Evolutionary conservation across 2,113 vertebrate genomes (phyloP).

Genomic region (Nothobranchius furzeri): DNA sequence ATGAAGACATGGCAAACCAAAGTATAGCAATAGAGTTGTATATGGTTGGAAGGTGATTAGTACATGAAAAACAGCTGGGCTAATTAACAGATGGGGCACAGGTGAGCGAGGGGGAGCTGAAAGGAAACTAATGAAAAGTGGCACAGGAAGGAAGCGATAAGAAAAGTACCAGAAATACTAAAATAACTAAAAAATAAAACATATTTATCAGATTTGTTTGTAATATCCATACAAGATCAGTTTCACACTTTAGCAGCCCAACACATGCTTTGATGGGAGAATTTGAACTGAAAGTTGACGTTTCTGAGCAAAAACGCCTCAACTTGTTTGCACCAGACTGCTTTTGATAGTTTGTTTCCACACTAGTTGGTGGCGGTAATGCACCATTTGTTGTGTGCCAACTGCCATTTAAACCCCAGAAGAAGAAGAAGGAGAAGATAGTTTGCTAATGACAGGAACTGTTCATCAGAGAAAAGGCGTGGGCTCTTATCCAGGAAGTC

Average conservation of each 20-base stretch:
- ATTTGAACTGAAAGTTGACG: background rate
- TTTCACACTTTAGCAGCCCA: background rate
- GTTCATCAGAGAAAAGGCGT: background rate
- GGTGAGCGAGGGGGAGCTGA: no score
- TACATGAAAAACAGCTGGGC: no score
- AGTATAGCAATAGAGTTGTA: no score
- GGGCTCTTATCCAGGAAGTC: background rate
- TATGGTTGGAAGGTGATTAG: no score
- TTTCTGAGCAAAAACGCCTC: conserved; percentile 19
- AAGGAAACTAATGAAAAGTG: no score
- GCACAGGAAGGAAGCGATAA: no score
- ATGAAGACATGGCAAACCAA: no score
- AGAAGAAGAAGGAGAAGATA: background rate
- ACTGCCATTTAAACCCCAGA: no score
- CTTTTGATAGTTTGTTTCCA: background rate
- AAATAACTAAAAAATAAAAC: background rate
- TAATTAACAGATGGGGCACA: no score
- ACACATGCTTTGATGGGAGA: background rate
- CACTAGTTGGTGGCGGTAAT: no score
- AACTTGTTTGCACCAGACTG: conserved; percentile 6
- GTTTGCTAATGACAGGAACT: background rate
- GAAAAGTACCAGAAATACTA: no score
- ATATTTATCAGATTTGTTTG: background rate
- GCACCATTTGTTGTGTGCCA: no score
- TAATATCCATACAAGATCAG: background rate